phyloP scores from a whole-genome alignment of 2,113 vertebrate genomes.

The Dicentrarchus labrax region DNA sequence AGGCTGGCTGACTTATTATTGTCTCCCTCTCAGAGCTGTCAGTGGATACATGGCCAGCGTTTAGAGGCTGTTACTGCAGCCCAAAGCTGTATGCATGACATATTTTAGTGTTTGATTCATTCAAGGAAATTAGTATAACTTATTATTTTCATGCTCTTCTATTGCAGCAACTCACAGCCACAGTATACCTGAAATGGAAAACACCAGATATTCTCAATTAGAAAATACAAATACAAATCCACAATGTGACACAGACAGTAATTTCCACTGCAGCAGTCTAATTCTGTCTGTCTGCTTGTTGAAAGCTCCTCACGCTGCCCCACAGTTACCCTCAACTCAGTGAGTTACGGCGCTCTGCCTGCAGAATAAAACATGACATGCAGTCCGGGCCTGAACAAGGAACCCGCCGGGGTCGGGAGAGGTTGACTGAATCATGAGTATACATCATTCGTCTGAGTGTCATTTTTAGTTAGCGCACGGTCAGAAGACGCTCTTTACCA shows the following conservation, averaged over 20 bases:
- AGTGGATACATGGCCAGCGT: not conserved
- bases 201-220: conserved; percentile 12
- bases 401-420: not conserved
- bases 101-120: conserved; percentile 33
- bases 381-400: conserved; percentile 13
- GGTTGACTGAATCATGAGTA: conserved; percentile 53
- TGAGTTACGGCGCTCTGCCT: conserved; percentile 6
- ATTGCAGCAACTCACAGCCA: not conserved
- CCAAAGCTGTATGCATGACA: conserved; percentile 24
- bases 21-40: conserved; percentile 23
- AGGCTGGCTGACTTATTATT: conserved; percentile 35
- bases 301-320: conserved; percentile 29
- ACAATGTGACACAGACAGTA: not conserved
- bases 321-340: conserved; percentile 46
- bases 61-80: conserved; percentile 27
- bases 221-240: conserved; percentile 13
- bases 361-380: conserved; percentile 55
- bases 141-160: not conserved
- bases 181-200: not conserved
- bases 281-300: conserved; percentile 46
- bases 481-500: conserved; percentile 22
- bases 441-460: conserved; percentile 24
- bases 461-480: conserved; percentile 4
- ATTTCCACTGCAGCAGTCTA: conserved; percentile 24
- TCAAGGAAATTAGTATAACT: not conserved